Evolutionary conservation across 2,113 vertebrate species (phyloP).

Genomic region (Heliornis fulica): DNA sequence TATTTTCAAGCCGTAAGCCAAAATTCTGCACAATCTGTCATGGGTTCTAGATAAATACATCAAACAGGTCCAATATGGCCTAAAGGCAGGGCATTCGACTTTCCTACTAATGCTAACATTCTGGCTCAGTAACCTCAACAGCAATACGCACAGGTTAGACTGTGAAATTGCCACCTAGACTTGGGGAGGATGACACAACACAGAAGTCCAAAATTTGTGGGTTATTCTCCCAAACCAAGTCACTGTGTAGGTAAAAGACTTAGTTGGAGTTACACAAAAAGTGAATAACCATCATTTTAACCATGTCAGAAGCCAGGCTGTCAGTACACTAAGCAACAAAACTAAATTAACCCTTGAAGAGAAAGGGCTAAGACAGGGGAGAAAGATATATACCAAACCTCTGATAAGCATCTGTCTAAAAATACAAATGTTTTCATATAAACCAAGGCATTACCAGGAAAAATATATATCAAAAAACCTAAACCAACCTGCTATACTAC

Average conservation of each 20-base stretch:
- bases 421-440: constrained; percentile 4
- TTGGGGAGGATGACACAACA: no score
- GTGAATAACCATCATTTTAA: neutral
- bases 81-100: neutral
- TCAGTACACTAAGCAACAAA: neutral
- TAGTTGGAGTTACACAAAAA: neutral
- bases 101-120: neutral
- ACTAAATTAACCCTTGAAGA: neutral
- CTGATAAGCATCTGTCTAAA: neutral
- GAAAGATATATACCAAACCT: neutral
- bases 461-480: constrained; percentile 4
- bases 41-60: neutral
- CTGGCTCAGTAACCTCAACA: neutral
- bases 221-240: neutral
- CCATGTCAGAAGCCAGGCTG: neutral
- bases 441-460: constrained; percentile 30
- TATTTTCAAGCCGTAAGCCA: neutral
- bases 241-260: neutral
- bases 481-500: neutral
- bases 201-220: neutral
- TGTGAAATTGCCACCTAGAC: neutral
- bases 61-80: neutral
- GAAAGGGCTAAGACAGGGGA: neutral
- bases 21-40: neutral
- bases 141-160: neutral